Conservation (phyloP, 2,797 vertebrate species). For the Falco columbarius region DNA sequence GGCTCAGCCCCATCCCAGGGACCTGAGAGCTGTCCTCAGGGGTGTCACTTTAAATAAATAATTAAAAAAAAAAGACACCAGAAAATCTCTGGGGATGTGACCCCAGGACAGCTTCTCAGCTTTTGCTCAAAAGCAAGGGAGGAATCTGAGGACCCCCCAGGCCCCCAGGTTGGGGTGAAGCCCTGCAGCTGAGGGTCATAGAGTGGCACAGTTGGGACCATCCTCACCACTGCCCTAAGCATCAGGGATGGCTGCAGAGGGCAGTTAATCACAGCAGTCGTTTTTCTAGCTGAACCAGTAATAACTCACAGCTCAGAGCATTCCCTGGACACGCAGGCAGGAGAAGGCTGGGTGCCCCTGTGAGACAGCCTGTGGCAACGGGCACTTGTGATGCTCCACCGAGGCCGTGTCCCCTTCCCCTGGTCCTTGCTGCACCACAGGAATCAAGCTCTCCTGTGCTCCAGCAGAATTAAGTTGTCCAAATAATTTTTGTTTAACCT, state of each 20-base stretch:
- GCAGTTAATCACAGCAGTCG: background rate
- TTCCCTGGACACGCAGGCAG: background rate
- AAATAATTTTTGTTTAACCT: background rate
- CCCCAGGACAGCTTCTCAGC: background rate
- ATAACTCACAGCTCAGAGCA: rapidly evolving
- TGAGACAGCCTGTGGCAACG: background rate
- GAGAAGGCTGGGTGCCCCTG: background rate
- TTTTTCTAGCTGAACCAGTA: background rate
- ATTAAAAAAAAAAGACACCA: too few relatives aligned
- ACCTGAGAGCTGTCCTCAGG: too few relatives aligned
- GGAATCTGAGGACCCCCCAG: background rate
- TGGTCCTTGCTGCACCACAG: rapidly evolving
- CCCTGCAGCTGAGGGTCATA: rapidly evolving
- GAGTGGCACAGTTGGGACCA: background rate
- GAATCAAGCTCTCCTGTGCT: background rate
- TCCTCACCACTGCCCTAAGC: background rate
- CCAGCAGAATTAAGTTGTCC: background rate
- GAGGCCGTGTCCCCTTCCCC: background rate
- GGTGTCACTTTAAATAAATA: background rate
- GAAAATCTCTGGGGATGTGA: background rate
- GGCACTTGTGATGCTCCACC: background rate
- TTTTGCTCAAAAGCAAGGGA: background rate
- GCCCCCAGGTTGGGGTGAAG: background rate
- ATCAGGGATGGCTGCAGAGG: background rate
- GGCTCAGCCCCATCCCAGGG: background rate